Evolutionary conservation across 2,888 invertebrate species (phyloP), one percentile per base, ranked within the genome.

Genomic region (Pheosia gnoma): DNA sequence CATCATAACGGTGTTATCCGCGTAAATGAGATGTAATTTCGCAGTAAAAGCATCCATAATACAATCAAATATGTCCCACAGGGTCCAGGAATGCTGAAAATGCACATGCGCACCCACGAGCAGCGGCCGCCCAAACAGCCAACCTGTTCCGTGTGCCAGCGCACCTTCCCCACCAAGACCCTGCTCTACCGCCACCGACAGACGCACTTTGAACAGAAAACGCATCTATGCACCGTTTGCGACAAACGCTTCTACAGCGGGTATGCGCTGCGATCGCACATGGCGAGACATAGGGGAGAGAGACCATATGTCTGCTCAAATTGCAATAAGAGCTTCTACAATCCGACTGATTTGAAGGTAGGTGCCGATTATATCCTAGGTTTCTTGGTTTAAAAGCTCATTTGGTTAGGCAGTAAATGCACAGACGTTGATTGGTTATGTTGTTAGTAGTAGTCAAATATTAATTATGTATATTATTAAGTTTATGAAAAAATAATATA

Each of bases 41-140:
- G 25, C 25, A 25, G 25, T 49, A 3, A 6, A 9, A 43, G 47
- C 11, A 25, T 13, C 2, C 13, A 8, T 47, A n/a, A 3, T 3
- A n/a, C 4, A 3, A 54, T 13, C 13, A 9, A 9, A 52, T 25
- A 47, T 13, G 58, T 54, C 45, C 36, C 47, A 7, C 62, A 93
- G 91, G 95, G 95, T 7, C 95, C 95, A 0, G 95, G 95, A 13
- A 95, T 95, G 95, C 80, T 95, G 45, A 94, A 95, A 73, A 95
- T 95, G 95, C 95, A 95, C 77, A 95, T 95, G 95, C 94, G 95
- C 9, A 95, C 95, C 0, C 95, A 95, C 83, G 94, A 94, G 72
- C 87, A 94, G 71, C 91, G 94, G 0, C 94, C 95, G 0, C 93
- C 94, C 0, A 94, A 94, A 72, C 94, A 94, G 68, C 95, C 95